Evolutionary conservation across 2,797 vertebrate species (phyloP), one percentile per base, ranked within the genome.

Genomic region (Pseudomugil tenellus): DNA sequence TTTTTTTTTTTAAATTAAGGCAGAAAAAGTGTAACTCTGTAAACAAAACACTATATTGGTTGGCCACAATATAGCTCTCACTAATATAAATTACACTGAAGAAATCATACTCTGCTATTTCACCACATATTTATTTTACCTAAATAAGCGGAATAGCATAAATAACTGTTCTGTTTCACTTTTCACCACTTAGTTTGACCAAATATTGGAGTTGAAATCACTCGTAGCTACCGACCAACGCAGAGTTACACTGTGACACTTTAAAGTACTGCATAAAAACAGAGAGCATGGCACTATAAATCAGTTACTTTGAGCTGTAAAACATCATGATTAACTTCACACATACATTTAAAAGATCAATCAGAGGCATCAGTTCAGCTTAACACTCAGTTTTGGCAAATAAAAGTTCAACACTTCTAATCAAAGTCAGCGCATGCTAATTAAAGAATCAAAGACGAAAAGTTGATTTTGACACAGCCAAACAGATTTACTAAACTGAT

Each of bases 11-110:
- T n/a, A n/a, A n/a, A 61, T 80, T 85, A 83, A 87, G 82, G 85
- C 82, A 82, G 75, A 86, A 75, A 78, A 70, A 85, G 72, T 84
- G 80, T 57, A 69, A 83, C 77, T 81, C 70, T 72, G 79, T 74
- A 56, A 70, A 85, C 59, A 58, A 82, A 73, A 71, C 75, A 79
- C 76, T 0, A 56, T 23, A 55, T 73, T 25, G 65, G 58, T 69
- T 56, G 61, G 71, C 73, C 63, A 80, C 41, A 43, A 21, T 11
- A 46, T 21, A 8, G 43, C 43, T 46, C 43, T 84, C 63, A 84
- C 73, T 79, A 69, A 73, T 79, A 48, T 63, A 39, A 65, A 53
- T 63, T n/a, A 69, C 57, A 32, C 4, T 39, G 53, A 62, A 21
- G 37, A 46, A 41, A 74, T 29, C 28, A 55, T 8, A 19, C 39